These are phyloP conservation scores for Neotoma lepida DNA, from an alignment of 2,113 vertebrate species.

Conservation along the genomic window DNA sequence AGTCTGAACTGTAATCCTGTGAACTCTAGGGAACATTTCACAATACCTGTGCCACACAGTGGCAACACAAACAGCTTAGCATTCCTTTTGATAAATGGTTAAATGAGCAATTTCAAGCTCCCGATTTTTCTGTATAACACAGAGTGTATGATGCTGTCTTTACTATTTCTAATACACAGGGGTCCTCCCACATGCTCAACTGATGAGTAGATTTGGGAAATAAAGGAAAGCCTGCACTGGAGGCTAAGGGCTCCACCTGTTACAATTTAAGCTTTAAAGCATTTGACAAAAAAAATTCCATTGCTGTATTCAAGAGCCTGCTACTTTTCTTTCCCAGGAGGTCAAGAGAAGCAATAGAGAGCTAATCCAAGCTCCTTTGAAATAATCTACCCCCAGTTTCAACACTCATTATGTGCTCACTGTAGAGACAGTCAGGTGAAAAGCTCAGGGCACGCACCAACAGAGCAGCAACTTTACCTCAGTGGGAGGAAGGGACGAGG, in stretches of 20 bases:
- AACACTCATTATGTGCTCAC: conserved; percentile 67
- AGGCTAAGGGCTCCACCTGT: neutral
- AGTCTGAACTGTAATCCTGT: neutral
- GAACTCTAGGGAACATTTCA: neutral
- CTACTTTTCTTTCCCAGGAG: conserved; percentile 61
- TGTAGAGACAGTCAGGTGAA: conserved; percentile 70
- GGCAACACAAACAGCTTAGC: neutral
- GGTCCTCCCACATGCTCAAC: neutral
- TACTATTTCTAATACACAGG: neutral
- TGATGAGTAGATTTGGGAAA: conserved; percentile 19
- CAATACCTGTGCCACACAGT: neutral
- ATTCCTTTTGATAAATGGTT: conserved; percentile 41
- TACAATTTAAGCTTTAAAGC: conserved; percentile 45
- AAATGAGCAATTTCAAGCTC: conserved; percentile 32
- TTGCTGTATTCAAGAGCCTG: neutral
- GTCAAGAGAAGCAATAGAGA: conserved; percentile 58
- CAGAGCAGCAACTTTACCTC: conserved; percentile 67
- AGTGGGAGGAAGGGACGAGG: conserved; percentile 35
- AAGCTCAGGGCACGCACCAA: conserved; percentile 68
- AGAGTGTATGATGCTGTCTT: neutral
- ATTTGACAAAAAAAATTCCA: conserved; percentile 45
- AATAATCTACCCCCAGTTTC: conserved; percentile 74
- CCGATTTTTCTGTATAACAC: neutral
- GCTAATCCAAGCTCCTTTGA: conserved; percentile 72
- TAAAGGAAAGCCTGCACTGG: conserved; percentile 12